Evolutionary conservation across 2,113 vertebrate genomes (phyloP).

Genomic region (Istiophorus platypterus): DNA sequence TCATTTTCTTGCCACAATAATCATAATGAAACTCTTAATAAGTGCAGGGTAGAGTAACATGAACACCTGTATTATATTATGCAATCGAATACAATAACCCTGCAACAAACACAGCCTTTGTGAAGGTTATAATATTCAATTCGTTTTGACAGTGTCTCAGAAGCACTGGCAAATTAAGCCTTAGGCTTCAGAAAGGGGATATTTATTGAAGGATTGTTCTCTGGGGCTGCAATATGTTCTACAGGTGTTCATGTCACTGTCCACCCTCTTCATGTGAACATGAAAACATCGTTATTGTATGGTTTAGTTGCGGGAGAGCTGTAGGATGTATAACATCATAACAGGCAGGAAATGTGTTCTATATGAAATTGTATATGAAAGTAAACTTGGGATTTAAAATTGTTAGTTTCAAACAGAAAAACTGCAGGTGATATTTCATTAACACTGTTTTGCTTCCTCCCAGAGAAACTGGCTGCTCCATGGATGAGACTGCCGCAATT

Average conservation of each 20-base stretch:
- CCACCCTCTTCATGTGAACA: conserved; percentile 2
- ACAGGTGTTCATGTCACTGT: conserved; percentile 39
- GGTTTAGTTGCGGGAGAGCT: no score
- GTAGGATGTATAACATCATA: not conserved
- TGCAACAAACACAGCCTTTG: conserved; percentile 31
- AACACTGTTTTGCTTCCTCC: conserved; percentile 28
- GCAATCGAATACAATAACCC: conserved; percentile 5
- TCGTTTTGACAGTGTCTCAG: conserved; percentile 21
- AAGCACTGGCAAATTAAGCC: conserved; percentile 35
- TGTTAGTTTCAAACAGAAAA: conserved; percentile 24
- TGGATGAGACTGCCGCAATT: conserved; percentile 41
- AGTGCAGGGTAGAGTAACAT: not conserved
- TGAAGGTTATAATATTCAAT: conserved; percentile 18
- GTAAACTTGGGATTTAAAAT: conserved; percentile 27
- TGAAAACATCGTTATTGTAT: no score
- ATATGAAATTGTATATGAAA: conserved; percentile 1
- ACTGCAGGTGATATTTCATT: not conserved
- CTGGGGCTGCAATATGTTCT: conserved; percentile 11
- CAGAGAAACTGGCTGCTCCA: conserved; percentile 15
- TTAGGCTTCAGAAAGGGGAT: conserved; percentile 10
- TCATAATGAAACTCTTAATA: not conserved
- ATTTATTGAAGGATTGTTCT: conserved; percentile 30
- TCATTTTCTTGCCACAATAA: not conserved
- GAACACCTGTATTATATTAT: conserved; percentile 37
- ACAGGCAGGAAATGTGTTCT: conserved; percentile 5